phyloP scores from a whole-genome alignment of 2,797 vertebrate species.

The Vespertilio murinus region DNA sequence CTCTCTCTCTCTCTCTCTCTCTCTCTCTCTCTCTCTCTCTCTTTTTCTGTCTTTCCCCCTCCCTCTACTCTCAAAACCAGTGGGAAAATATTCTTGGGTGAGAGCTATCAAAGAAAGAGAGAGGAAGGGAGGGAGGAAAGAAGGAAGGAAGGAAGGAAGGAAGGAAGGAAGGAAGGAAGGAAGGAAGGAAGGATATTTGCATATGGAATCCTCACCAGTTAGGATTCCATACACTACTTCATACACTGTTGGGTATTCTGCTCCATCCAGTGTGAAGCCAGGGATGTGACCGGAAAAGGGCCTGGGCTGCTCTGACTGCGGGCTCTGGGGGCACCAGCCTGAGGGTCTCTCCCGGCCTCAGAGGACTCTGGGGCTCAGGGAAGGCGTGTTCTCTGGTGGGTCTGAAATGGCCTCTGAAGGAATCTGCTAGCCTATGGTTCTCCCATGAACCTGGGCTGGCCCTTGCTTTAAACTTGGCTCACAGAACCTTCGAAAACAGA shows the following conservation, averaged over 20 bases:
- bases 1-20: too few relatives aligned
- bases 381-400: not conserved
- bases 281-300: not conserved
- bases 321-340: not conserved
- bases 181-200: not conserved
- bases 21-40: too few relatives aligned
- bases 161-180: too few relatives aligned
- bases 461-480: not conserved
- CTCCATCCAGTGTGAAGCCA: not conserved
- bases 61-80: too few relatives aligned
- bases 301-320: not conserved
- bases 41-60: too few relatives aligned
- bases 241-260: accelerated
- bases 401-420: not conserved
- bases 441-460: not conserved
- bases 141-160: too few relatives aligned
- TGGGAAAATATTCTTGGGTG: too few relatives aligned
- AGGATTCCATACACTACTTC: too few relatives aligned
- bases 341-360: not conserved
- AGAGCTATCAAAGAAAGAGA: too few relatives aligned
- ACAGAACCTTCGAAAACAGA: not conserved
- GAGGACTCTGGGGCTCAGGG: not conserved
- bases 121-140: too few relatives aligned
- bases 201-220: not conserved
- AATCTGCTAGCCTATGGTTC: not conserved